Conservation (phyloP, 2,113 vertebrate species). For the Boulengeromyrus knoepffleri region DNA sequence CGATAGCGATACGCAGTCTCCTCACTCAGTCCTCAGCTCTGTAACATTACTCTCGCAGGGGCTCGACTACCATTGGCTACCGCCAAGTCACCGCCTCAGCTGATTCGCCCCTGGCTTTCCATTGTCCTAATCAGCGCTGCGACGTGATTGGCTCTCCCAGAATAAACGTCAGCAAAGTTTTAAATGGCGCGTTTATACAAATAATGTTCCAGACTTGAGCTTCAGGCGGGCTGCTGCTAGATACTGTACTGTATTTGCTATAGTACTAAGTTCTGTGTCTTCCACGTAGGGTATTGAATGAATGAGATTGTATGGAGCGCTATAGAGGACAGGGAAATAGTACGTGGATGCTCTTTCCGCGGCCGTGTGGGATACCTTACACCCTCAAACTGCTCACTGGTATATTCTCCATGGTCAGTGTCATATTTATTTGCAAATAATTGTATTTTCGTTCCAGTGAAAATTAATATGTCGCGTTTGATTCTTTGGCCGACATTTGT, state of each 20-base stretch:
- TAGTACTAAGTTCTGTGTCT: slow-evolving; percentile 63
- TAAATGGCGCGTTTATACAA: slow-evolving; percentile 92
- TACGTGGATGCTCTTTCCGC: neutral
- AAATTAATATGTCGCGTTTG: neutral
- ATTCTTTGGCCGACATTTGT: neutral
- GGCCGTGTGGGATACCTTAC: slow-evolving; percentile 7
- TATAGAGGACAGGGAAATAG: slow-evolving; percentile 14
- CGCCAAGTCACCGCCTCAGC: slow-evolving; percentile 54
- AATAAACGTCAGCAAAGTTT: slow-evolving; percentile 82
- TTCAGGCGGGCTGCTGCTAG: slow-evolving; percentile 64
- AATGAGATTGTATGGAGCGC: slow-evolving; percentile 42
- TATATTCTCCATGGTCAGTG: slow-evolving; percentile 26
- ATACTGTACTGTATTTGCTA: slow-evolving; percentile 60
- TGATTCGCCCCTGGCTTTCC: slow-evolving; percentile 76
- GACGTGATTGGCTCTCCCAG: slow-evolving; percentile 65
- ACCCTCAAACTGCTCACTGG: slow-evolving; percentile 27
- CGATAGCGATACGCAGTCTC: slow-evolving; percentile 92
- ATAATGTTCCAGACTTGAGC: slow-evolving; percentile 51
- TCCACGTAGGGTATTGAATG: slow-evolving; percentile 50
- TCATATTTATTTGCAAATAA: slow-evolving; percentile 47
- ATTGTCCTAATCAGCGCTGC: slow-evolving; percentile 94
- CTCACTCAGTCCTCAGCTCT: slow-evolving; percentile 79
- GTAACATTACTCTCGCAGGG: slow-evolving; percentile 94
- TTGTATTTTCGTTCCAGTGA: slow-evolving; percentile 25
- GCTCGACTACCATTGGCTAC: slow-evolving; percentile 74